Conservation (phyloP, 2,113 vertebrate species). For the Herpailurus yagouaroundi region DNA sequence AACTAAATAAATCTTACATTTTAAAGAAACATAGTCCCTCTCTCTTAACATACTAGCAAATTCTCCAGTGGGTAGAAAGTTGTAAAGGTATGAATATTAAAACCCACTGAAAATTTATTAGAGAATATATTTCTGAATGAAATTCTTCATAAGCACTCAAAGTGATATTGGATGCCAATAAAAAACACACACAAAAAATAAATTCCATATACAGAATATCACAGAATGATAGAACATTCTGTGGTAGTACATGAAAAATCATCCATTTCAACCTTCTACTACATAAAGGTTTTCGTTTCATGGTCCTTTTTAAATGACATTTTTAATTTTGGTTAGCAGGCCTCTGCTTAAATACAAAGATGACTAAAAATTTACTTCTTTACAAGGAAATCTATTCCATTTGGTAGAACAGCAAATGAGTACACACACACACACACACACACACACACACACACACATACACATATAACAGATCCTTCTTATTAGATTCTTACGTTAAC, state of each 20-base stretch:
- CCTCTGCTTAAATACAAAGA: slow-evolving; percentile 13
- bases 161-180: not conserved
- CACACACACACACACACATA: too few species aligned
- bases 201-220: not conserved
- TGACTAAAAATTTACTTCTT: not conserved
- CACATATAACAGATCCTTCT: not conserved
- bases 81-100: not conserved
- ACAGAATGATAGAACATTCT: not conserved
- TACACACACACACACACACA: too few species aligned
- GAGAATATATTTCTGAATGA: not conserved
- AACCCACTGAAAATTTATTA: not conserved
- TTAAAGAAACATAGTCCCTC: not conserved
- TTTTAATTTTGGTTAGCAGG: not conserved
- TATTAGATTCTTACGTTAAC: not conserved
- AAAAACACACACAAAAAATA: not conserved
- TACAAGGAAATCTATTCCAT: not conserved
- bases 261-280: not conserved
- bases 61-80: slow-evolving; percentile 4
- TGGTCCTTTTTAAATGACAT: not conserved
- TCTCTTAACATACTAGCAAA: slow-evolving; percentile 17
- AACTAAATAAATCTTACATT: not conserved
- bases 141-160: slow-evolving; percentile 29
- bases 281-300: not conserved
- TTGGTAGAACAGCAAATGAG: not conserved
- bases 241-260: not conserved